These are phyloP conservation scores for Holothuria scabra DNA, from an alignment of 53 echinoderm and acorn worm species.

Conservation along the genomic window DNA sequence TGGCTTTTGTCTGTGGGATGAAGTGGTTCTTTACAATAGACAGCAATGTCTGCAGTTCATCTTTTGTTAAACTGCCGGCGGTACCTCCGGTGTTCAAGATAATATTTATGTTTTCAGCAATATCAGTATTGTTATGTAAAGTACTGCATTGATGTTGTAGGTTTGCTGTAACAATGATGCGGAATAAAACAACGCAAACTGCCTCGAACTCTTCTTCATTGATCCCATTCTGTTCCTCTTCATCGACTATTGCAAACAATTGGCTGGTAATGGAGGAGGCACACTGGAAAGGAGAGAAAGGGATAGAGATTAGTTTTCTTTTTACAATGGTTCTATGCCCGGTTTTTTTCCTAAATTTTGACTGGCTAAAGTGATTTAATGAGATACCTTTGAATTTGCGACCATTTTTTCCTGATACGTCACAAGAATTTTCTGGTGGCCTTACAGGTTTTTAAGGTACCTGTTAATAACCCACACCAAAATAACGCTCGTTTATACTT, in stretches of 20 bases:
- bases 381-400: too few relatives aligned
- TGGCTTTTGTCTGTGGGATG: background rate
- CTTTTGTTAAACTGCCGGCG: background rate
- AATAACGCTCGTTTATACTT: too few relatives aligned
- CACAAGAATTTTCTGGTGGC: too few relatives aligned
- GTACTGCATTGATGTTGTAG: slow-evolving; percentile 1
- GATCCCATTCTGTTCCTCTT: slow-evolving; percentile 26
- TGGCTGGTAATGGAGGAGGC: slow-evolving; percentile 7
- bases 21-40: background rate
- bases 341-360: too few relatives aligned
- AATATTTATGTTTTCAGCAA: background rate
- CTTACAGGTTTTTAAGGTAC: too few relatives aligned
- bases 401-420: too few relatives aligned
- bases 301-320: too few relatives aligned
- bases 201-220: slow-evolving; percentile 43
- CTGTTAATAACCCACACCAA: too few relatives aligned
- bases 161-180: background rate
- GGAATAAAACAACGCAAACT: slow-evolving; percentile 10
- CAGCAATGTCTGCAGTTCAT: background rate
- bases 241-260: slow-evolving; percentile 38
- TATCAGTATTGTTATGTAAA: too few relatives aligned
- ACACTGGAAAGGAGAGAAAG: slow-evolving; percentile 33
- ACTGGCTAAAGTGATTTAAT: too few relatives aligned
- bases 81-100: slow-evolving; percentile 1
- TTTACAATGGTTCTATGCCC: too few relatives aligned